Base-by-base conservation (phyloP, 2,797 vertebrate species). In the Arrhamphus sclerolepis region DNA sequence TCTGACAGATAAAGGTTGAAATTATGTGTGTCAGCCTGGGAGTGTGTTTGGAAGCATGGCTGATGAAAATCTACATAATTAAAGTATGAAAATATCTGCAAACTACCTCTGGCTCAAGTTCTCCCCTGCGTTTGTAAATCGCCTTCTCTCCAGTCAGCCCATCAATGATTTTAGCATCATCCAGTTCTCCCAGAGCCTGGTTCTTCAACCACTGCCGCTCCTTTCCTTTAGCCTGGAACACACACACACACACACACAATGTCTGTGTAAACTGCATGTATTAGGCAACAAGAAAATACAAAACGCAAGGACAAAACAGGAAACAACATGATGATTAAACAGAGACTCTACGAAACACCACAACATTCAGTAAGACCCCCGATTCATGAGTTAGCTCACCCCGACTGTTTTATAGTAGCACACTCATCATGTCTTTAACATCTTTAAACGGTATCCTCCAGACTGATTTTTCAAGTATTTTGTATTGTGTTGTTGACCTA, bases 101-200 rank as follows among this genome's bases (percentile, higher is more conserved):
- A 28, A 81, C 91, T 14, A 98, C 98, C 80, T 99, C 96, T n/a
- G 96, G 97, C 47, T 98, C 95, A 83, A 91, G 88, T 49, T 99
- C 98, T 66, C 93, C 96, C 42, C 97, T 93, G 43, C 96, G 95
- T 84, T 97, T 98, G 78, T 98, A 98, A 70, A 99, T 94, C 18
- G 96, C 84, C 87, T 96, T 98, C 86, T 99, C 98, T 86, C 98
- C 98, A 0, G 95, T 94, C 76, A 99, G 88, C 0, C 98, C 96
- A 22, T 99, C 97, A 13, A 98, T 98, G 82, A 99, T 98, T 85
- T 98, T 98, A 46, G 97, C 92, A 58, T 99, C 98, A 43, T 99
- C 98, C 41, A 99, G 88, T 51, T 99, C 97, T 62, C 98, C 98
- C 56, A 95, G 81, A 18, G 95, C 91, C 86, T 99, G 97, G 83